A percentile compares a stretch with the other conserved stretches of the same genome.
These are phyloP conservation scores for Anoura caudifer DNA, from an alignment of 2,113 vertebrate genomes.

Conservation along the genomic window DNA sequence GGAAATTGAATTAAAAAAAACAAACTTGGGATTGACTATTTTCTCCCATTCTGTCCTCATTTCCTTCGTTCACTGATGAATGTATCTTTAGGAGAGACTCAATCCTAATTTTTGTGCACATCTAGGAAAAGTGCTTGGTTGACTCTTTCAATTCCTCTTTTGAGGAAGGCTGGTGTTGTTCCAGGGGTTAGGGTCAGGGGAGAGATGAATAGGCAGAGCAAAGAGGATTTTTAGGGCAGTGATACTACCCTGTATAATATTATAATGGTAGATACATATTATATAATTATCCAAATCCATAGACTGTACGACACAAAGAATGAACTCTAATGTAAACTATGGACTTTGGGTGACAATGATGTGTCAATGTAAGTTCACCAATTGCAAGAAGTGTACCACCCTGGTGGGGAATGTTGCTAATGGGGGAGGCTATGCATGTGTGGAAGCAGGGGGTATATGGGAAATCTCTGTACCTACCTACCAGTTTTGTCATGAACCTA, in stretches of 20 bases:
- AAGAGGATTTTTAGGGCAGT: not conserved
- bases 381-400: not conserved
- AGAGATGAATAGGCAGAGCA: not conserved
- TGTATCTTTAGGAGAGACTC: slow-evolving; percentile 9
- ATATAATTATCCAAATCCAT: not conserved
- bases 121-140: not conserved
- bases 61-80: slow-evolving; percentile 30
- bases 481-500: not conserved
- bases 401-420: not conserved
- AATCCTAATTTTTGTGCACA: not conserved
- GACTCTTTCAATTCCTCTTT: slow-evolving; percentile 9
- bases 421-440: not conserved
- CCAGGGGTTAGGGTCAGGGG: not conserved
- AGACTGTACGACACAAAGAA: not conserved
- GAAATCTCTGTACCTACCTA: not conserved
- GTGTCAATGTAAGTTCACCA: not conserved
- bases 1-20: not conserved
- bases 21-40: not conserved
- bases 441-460: not conserved
- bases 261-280: not conserved
- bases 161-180: not conserved
- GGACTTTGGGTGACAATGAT: not conserved
- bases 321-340: not conserved
- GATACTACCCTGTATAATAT: not conserved
- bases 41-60: not conserved